phyloP scores from a whole-genome alignment of 1,140 invertebrate species.

The Lanistes nyassanus region DNA sequence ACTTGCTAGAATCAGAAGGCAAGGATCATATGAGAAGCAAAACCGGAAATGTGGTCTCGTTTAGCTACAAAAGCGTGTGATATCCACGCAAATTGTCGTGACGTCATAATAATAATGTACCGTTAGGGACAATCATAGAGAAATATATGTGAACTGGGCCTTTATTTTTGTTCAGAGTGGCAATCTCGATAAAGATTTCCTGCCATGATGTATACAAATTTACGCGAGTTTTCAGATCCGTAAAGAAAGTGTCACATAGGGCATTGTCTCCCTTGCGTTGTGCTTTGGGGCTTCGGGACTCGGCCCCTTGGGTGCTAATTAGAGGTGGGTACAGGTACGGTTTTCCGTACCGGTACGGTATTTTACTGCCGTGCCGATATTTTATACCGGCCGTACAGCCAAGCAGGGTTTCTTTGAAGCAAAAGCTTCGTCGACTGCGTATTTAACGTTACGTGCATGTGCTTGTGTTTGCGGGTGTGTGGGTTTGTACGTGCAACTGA shows the following conservation, averaged over 20 bases:
- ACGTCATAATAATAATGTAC: background rate
- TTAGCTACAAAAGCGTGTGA: background rate
- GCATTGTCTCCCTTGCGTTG: too few relatives aligned
- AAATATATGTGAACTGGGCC: background rate
- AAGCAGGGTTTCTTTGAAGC: too few relatives aligned
- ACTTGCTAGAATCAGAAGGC: background rate
- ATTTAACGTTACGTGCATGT: too few relatives aligned
- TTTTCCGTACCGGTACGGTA: conserved; percentile 9
- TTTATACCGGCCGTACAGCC: too few relatives aligned
- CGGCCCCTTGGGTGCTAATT: background rate
- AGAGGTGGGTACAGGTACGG: background rate
- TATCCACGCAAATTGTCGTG: background rate
- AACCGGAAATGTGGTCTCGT: conserved; percentile 18
- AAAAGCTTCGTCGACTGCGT: too few relatives aligned
- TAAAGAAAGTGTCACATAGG: too few relatives aligned
- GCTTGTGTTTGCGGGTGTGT: conserved; percentile 13
- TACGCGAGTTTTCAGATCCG: background rate
- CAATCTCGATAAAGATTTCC: background rate
- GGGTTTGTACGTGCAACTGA: background rate
- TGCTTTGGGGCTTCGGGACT: too few relatives aligned
- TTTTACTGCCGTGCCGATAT: too few relatives aligned
- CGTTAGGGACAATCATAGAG: background rate
- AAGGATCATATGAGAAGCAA: conserved; percentile 25
- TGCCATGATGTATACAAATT: background rate
- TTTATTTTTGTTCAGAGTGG: background rate